phyloP scores from a whole-genome alignment of 2,797 vertebrate genomes.

The Hydrocynus forskahlii region DNA sequence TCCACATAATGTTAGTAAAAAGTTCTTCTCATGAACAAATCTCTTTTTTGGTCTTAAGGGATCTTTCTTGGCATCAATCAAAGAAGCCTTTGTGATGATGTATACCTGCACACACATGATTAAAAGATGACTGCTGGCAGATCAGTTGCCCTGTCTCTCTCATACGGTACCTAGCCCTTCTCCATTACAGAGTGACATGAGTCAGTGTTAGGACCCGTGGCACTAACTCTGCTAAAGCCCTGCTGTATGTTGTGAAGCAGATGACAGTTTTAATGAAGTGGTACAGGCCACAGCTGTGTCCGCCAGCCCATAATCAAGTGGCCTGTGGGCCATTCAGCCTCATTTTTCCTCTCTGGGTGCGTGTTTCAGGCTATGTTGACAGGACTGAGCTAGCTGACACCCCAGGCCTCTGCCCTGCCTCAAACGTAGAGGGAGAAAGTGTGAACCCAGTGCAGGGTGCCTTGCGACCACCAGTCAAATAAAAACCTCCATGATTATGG shows the following conservation, averaged over 20 bases:
- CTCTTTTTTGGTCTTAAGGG: too few relatives aligned
- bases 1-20: too few relatives aligned
- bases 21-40: too few relatives aligned
- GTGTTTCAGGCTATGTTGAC: conserved; percentile 36
- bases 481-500: conserved; percentile 58
- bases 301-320: conserved; percentile 69
- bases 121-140: conserved; percentile 21
- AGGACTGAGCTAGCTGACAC: conserved; percentile 52
- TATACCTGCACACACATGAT: neutral
- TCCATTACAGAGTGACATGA: conserved; percentile 53
- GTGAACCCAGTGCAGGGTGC: conserved; percentile 62
- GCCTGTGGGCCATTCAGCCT: conserved; percentile 65
- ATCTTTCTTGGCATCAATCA: too few relatives aligned
- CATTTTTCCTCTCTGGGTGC: conserved; percentile 54
- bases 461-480: conserved; percentile 55
- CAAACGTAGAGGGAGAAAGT: conserved; percentile 62
- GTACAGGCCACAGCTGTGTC: conserved; percentile 70
- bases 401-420: conserved; percentile 48
- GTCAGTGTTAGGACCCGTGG: conserved; percentile 55
- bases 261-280: conserved; percentile 68
- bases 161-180: conserved; percentile 29
- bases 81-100: too few relatives aligned
- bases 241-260: conserved; percentile 61
- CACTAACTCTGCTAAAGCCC: conserved; percentile 47
- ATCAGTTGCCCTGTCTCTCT: neutral